Conservation (phyloP, 1,140 invertebrate genomes). For the Hylaeus anthracinus region DNA sequence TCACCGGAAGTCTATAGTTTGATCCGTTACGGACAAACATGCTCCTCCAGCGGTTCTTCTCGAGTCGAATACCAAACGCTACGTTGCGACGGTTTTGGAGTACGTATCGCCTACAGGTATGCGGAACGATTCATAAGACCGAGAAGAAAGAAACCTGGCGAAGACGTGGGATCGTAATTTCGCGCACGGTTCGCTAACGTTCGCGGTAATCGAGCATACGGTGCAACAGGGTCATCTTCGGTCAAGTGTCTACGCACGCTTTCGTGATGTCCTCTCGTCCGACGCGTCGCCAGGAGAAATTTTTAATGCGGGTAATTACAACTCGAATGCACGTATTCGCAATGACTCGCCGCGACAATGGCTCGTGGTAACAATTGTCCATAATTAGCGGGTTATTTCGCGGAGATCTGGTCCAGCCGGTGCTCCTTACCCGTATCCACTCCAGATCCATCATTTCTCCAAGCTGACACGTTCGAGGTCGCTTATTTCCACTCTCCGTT, state of each 20-base stretch:
- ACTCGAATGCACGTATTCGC: neutral
- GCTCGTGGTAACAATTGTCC: neutral
- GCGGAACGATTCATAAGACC: neutral
- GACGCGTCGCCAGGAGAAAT: conserved; percentile 20
- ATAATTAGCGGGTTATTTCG: conserved; percentile 26
- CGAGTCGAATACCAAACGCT: neutral
- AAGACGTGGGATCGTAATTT: neutral
- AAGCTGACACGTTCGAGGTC: neutral
- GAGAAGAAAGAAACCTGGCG: neutral
- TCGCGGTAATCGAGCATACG: neutral
- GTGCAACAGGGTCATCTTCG: neutral
- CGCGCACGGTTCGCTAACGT: neutral
- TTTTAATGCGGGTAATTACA: conserved; percentile 29
- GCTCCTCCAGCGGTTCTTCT: too few species aligned
- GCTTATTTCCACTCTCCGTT: too few species aligned
- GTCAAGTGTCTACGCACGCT: conserved; percentile 3
- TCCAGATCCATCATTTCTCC: neutral
- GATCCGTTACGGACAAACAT: neutral
- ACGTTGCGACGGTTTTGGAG: neutral
- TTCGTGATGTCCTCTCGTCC: neutral
- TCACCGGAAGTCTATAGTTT: conserved; percentile 7
- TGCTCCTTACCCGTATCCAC: neutral
- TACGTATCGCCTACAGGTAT: neutral
- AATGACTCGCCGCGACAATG: conserved; percentile 19
- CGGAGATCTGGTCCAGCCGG: neutral